Evolutionary conservation across 2,888 invertebrate species (phyloP).

Genomic region (Rhingia campestris): DNA sequence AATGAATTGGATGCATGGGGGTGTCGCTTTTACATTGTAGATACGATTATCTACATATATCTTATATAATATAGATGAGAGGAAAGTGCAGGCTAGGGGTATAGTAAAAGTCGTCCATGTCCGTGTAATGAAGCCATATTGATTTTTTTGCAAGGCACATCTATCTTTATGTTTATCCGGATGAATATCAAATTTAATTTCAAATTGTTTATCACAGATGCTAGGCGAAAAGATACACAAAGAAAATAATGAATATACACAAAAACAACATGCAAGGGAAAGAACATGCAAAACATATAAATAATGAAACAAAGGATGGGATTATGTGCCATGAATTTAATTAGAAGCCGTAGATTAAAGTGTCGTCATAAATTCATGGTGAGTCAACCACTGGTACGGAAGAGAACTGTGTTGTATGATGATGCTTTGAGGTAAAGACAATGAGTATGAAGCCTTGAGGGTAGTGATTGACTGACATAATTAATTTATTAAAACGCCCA

Average conservation of each 20-base stretch:
- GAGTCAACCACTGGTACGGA: background rate
- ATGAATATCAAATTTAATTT: conserved; percentile 63
- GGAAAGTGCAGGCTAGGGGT: background rate
- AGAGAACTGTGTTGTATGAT: background rate
- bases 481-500: conserved; percentile 20
- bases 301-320: conserved; percentile 47
- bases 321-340: conserved; percentile 55
- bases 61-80: background rate
- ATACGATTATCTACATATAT: background rate
- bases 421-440: background rate
- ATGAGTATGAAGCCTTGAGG: background rate
- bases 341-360: conserved; percentile 60
- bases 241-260: background rate
- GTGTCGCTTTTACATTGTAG: too few relatives aligned
- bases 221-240: conserved; percentile 3
- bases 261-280: conserved; percentile 1
- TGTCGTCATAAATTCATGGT: conserved; percentile 60
- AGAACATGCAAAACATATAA: conserved; percentile 26
- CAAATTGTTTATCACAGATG: conserved; percentile 12
- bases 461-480: conserved; percentile 29
- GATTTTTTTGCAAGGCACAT: conserved; percentile 1
- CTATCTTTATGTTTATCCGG: conserved; percentile 32
- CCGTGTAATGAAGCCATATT: conserved; percentile 42
- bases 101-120: background rate
- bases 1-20: conserved; percentile 47